Evolutionary conservation across 2,797 vertebrate genomes (phyloP).

Genomic region (Bradypodion pumilum): DNA sequence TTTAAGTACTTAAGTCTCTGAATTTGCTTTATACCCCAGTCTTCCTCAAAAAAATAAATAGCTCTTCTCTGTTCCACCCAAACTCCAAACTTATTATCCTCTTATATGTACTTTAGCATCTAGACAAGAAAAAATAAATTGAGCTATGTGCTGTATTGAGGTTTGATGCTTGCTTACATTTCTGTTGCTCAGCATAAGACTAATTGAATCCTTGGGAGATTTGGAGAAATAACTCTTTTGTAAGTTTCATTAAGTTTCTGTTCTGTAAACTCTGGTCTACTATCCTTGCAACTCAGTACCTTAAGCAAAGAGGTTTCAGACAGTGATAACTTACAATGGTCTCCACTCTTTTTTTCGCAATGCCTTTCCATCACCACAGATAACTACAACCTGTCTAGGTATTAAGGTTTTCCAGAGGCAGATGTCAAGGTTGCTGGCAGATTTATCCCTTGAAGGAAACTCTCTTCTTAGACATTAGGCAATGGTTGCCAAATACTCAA

Average conservation of each 20-base stretch:
- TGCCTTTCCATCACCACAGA: background rate
- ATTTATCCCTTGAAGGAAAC: background rate
- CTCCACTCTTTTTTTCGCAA: background rate
- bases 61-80: background rate
- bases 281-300: too few relatives aligned
- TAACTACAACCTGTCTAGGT: background rate
- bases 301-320: too few relatives aligned
- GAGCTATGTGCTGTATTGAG: background rate
- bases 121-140: background rate
- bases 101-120: background rate
- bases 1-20: background rate
- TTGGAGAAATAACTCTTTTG: too few relatives aligned
- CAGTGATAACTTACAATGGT: too few relatives aligned
- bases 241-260: too few relatives aligned
- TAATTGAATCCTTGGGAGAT: too few relatives aligned
- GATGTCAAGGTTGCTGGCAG: background rate
- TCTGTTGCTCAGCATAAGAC: too few relatives aligned
- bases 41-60: background rate
- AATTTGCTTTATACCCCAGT: background rate
- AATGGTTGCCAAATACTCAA: background rate
- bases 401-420: background rate
- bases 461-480: background rate
- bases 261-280: too few relatives aligned
- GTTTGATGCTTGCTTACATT: background rate
- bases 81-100: background rate